These are phyloP conservation scores for Umimayanthus kanabou DNA, from an alignment of 92 coral and sea anemone species.

Conservation along the genomic window DNA sequence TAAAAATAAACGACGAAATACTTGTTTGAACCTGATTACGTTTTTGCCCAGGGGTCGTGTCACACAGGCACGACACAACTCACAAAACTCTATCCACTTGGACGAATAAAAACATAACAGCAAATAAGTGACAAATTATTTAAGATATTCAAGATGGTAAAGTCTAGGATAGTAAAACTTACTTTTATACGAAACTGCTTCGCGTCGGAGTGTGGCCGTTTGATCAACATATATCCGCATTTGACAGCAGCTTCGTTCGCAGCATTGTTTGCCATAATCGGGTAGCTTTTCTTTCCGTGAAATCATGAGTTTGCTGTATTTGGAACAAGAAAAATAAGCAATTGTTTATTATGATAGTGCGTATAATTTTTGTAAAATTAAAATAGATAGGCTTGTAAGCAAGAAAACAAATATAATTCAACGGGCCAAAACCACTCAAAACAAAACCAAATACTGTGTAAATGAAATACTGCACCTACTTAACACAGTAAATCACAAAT, in stretches of 20 bases:
- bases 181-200: conserved; percentile 80
- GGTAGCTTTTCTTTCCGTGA: conserved; percentile 1
- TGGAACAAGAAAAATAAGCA: background rate
- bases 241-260: conserved; percentile 48
- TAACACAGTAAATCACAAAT: background rate
- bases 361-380: background rate
- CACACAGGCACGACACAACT: no score
- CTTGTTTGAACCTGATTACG: no score
- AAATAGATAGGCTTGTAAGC: background rate
- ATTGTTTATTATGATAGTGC: background rate
- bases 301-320: conserved; percentile 18
- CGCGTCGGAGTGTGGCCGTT: conserved; percentile 72
- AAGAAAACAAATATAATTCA: background rate
- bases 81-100: no score
- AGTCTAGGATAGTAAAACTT: conserved; percentile 5
- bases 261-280: conserved; percentile 13
- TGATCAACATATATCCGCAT: conserved; percentile 79
- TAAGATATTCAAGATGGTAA: background rate
- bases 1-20: no score
- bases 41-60: no score
- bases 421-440: background rate
- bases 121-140: no score
- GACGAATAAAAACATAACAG: background rate
- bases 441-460: background rate
- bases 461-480: background rate